Conservation (phyloP, 2,113 vertebrate species). For the Bubalus kerabau region DNA sequence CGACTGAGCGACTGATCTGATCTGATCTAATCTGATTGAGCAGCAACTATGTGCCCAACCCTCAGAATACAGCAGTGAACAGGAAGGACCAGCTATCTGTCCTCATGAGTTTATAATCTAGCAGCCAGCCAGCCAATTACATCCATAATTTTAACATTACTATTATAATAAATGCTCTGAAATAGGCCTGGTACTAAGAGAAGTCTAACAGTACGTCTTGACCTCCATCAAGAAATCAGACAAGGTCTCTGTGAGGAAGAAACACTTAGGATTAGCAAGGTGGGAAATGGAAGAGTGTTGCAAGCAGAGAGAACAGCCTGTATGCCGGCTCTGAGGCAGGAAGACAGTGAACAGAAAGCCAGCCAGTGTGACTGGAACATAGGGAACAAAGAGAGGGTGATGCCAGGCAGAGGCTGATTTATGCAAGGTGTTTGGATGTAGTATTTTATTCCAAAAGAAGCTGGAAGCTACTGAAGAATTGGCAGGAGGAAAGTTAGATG, state of each 20-base stretch:
- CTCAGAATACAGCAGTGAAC: not conserved
- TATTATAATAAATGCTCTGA: not conserved
- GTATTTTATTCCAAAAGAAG: not conserved
- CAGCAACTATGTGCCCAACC: not conserved
- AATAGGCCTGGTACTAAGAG: not conserved
- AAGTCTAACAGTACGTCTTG: not conserved
- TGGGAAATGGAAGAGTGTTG: not conserved
- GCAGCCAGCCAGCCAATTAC: not conserved
- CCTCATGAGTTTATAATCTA: slow-evolving; percentile 32
- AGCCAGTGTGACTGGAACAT: not conserved
- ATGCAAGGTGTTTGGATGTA: not conserved
- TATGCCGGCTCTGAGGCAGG: not conserved
- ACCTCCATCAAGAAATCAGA: not conserved
- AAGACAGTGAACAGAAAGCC: not conserved
- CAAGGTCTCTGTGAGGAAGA: not conserved
- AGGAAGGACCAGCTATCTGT: not conserved
- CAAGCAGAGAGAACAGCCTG: not conserved
- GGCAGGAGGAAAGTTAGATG: not conserved
- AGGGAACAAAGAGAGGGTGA: not conserved
- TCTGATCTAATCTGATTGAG: not conserved
- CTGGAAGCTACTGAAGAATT: not conserved
- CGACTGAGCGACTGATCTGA: too few species aligned
- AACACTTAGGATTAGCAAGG: not conserved
- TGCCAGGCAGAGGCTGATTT: not conserved
- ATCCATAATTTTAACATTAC: not conserved